These are phyloP conservation scores for Hippocampus kuda DNA, from an alignment of 2,797 vertebrate genomes.

Conservation along the genomic window DNA sequence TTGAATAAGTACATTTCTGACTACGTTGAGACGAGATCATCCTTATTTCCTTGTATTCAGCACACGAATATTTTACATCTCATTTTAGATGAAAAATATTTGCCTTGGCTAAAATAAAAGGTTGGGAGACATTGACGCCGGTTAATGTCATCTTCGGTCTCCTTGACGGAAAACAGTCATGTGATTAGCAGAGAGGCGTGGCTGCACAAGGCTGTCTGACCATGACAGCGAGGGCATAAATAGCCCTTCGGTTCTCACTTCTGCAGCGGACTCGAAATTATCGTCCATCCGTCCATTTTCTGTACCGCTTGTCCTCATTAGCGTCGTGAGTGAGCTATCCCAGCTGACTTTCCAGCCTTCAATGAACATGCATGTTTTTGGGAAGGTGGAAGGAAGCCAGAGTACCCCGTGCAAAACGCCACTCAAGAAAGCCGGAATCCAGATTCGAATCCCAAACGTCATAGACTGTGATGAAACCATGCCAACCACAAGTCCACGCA, in stretches of 20 bases:
- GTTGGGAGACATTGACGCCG: neutral
- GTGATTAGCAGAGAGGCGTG: slow-evolving; percentile 4
- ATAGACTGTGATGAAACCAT: neutral
- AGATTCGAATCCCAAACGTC: neutral
- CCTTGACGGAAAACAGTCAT: slow-evolving; percentile 9
- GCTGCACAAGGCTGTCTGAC: slow-evolving; percentile 22
- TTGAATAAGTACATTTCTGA: neutral
- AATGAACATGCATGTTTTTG: neutral
- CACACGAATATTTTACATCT: neutral
- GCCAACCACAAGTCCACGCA: neutral
- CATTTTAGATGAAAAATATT: neutral
- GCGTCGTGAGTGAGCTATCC: neutral
- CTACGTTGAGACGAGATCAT: neutral
- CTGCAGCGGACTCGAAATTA: slow-evolving; percentile 18
- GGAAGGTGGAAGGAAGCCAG: neutral
- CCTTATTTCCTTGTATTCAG: neutral
- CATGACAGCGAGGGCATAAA: slow-evolving; percentile 15
- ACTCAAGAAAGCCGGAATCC: neutral
- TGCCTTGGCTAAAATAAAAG: neutral
- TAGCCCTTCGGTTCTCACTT: slow-evolving; percentile 8
- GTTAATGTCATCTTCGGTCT: slow-evolving; percentile 8
- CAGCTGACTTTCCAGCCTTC: neutral
- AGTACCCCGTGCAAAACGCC: neutral
- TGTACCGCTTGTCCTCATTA: neutral
- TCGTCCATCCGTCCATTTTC: neutral